Conservation (phyloP, 2,797 vertebrate species). For the Epinephelus coioides region DNA sequence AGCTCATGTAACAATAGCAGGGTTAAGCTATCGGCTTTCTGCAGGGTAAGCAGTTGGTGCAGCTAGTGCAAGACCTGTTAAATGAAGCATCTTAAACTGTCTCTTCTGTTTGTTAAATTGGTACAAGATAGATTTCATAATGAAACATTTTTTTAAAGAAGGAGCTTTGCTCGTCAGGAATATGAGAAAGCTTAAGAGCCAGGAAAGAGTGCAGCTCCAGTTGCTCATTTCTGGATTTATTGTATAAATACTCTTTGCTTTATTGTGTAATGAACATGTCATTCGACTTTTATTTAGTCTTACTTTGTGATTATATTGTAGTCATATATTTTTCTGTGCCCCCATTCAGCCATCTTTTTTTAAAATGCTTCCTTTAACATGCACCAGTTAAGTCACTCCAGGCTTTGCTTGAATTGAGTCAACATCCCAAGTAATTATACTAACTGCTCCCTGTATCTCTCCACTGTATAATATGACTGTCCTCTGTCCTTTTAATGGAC, state of each 20-base stretch:
- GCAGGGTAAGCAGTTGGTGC: background rate
- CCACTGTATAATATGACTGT: background rate
- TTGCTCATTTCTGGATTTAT: background rate
- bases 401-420: background rate
- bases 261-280: background rate
- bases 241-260: background rate
- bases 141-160: background rate
- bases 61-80: background rate
- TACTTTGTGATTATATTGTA: background rate
- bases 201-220: background rate
- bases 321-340: background rate
- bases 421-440: background rate
- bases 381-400: slow-evolving; percentile 20
- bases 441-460: background rate
- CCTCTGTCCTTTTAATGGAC: background rate
- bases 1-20: background rate
- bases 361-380: background rate
- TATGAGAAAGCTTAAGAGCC: background rate
- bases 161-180: background rate
- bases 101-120: background rate
- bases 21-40: background rate
- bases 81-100: background rate
- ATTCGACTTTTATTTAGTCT: background rate
- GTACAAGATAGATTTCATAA: background rate
- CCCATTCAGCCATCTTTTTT: slow-evolving; percentile 15